A percentile compares a stretch with the other conserved stretches of the same genome.
Evolutionary conservation across 2,888 invertebrate species (phyloP).

Genomic region (Drosophila macrothrix): DNA sequence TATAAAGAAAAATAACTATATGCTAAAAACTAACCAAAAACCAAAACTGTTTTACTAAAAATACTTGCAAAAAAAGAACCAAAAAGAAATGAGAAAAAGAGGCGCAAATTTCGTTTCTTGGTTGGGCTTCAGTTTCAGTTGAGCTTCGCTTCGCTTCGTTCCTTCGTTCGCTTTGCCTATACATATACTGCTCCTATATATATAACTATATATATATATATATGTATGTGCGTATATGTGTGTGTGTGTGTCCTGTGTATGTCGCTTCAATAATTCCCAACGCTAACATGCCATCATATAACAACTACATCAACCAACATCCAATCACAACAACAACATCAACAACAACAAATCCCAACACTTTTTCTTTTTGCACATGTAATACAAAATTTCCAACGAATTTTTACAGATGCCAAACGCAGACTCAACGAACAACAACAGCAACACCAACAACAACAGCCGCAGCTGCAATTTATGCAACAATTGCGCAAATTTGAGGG

Average conservation of each 20-base stretch:
- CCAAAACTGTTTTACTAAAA: slow-evolving; percentile 76
- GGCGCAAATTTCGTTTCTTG: slow-evolving; percentile 39
- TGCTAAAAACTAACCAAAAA: slow-evolving; percentile 69
- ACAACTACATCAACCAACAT: slow-evolving; percentile 39
- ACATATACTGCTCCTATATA: slow-evolving; percentile 1
- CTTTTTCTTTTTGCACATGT: slow-evolving; percentile 15
- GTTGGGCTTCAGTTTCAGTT: slow-evolving; percentile 47
- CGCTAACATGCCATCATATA: slow-evolving; percentile 49
- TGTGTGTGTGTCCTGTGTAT: slow-evolving; percentile 52
- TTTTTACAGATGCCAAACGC: slow-evolving; percentile 76
- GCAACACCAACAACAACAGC: slow-evolving; percentile 59
- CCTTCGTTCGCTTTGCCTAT: slow-evolving; percentile 20
- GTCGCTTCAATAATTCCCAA: slow-evolving; percentile 45
- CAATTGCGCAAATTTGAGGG: slow-evolving; percentile 84
- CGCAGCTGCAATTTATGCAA: slow-evolving; percentile 82
- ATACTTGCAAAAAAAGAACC: slow-evolving; percentile 17
- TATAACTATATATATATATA: neutral
- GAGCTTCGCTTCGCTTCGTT: slow-evolving; percentile 34
- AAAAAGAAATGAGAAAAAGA: slow-evolving; percentile 16
- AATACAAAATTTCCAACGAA: slow-evolving; percentile 42
- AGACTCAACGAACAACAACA: slow-evolving; percentile 68
- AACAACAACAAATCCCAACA: slow-evolving; percentile 27
- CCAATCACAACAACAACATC: slow-evolving; percentile 20
- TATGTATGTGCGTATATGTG: neutral
- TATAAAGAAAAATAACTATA: slow-evolving; percentile 47